phyloP scores from a whole-genome alignment of 2,797 vertebrate species.

The Pseudocheirus occidentalis region DNA sequence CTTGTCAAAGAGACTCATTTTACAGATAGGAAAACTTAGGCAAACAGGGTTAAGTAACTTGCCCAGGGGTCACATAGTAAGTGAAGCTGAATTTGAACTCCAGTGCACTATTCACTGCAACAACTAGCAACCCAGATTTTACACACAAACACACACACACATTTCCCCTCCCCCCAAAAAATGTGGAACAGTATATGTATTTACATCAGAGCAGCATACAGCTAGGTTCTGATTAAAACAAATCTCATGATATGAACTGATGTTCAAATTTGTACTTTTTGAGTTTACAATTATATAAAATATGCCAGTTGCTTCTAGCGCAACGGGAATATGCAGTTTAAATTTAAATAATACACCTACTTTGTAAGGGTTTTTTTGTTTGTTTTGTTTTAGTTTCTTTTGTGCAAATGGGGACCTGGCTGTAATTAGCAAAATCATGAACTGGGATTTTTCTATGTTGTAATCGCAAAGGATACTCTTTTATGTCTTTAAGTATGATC shows the following conservation, averaged over 20 bases:
- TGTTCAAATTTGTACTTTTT: not conserved
- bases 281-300: not conserved
- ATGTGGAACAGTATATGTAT: not conserved
- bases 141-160: not conserved
- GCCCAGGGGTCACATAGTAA: not conserved
- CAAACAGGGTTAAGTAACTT: not conserved
- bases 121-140: not conserved
- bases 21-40: not conserved
- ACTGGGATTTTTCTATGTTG: not conserved
- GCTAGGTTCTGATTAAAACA: not conserved
- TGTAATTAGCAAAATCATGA: not conserved
- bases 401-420: not conserved
- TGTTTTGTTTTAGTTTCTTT: too few relatives aligned
- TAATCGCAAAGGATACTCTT: not conserved
- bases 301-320: not conserved
- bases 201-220: not conserved
- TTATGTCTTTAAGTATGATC: not conserved
- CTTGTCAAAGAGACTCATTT: not conserved
- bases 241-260: not conserved
- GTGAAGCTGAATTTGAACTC: not conserved
- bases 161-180: too few relatives aligned
- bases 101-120: not conserved
- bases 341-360: not conserved
- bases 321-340: not conserved
- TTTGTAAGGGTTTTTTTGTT: not conserved